phyloP scores from a whole-genome alignment of 2,797 vertebrate genomes.

The Anableps anableps region DNA sequence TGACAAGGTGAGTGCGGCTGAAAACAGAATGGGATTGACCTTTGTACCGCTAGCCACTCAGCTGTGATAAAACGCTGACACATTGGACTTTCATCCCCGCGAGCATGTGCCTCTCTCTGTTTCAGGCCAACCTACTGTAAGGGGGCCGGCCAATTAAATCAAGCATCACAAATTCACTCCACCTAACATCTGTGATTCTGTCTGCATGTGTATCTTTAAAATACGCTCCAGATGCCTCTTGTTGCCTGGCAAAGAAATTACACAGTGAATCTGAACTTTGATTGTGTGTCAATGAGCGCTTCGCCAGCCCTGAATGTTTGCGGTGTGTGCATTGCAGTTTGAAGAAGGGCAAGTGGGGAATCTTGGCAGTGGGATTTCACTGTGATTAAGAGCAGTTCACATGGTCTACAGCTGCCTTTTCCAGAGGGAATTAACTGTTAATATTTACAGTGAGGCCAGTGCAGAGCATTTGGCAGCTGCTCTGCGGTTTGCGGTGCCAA shows the following conservation, averaged over 20 bases:
- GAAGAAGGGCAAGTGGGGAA: conserved; percentile 80
- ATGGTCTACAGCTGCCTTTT: conserved; percentile 87
- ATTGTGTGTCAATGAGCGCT: conserved; percentile 34
- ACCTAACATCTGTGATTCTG: conserved; percentile 47
- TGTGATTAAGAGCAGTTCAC: conserved; percentile 84
- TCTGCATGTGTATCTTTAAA: conserved; percentile 49
- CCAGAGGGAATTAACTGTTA: conserved; percentile 83
- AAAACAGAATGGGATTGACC: conserved; percentile 67
- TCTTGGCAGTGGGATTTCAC: conserved; percentile 78
- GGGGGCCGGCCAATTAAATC: conserved; percentile 79
- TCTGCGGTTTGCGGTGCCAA: conserved; percentile 28
- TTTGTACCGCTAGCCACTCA: conserved; percentile 71
- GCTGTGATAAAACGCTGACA: conserved; percentile 76
- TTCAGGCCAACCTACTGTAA: conserved; percentile 63
- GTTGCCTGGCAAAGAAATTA: conserved; percentile 78
- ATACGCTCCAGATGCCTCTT: conserved; percentile 72
- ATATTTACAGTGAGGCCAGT: conserved; percentile 85
- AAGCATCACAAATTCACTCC: conserved; percentile 78
- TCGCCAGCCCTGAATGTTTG: conserved; percentile 51
- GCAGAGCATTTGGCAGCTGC: conserved; percentile 67
- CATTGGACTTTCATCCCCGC: conserved; percentile 59
- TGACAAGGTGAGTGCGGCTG: conserved; percentile 70
- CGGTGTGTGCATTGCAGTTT: conserved; percentile 68
- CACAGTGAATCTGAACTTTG: conserved; percentile 72
- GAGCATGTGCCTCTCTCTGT: conserved; percentile 24